Conservation (phyloP, 1,140 invertebrate genomes). For the Zaprionus kolodkinae region DNA sequence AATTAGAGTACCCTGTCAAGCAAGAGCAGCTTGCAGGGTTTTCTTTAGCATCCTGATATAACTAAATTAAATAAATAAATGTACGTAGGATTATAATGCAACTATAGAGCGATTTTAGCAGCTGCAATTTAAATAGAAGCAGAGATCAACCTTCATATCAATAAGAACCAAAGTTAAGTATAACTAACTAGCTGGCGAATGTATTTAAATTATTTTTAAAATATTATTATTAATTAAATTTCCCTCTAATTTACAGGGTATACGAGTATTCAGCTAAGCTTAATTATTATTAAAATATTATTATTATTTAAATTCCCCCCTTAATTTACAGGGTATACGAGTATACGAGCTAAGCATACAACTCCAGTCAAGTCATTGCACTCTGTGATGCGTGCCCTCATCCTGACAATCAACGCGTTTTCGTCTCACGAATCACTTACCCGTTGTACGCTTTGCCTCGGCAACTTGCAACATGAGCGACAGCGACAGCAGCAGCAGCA, state of each 20-base stretch:
- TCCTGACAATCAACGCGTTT: not conserved
- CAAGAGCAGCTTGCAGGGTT: not conserved
- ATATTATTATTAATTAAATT: too few relatives aligned
- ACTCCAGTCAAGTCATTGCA: not conserved
- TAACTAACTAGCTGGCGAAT: too few relatives aligned
- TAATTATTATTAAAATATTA: too few relatives aligned
- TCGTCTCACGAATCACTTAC: slow-evolving; percentile 49
- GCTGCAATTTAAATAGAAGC: too few relatives aligned
- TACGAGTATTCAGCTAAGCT: not conserved
- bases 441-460: slow-evolving; percentile 64
- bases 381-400: not conserved
- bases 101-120: too few relatives aligned
- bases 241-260: not conserved
- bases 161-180: too few relatives aligned
- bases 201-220: too few relatives aligned
- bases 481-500: slow-evolving; percentile 45
- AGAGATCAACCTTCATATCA: too few relatives aligned
- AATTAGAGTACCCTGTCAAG: not conserved
- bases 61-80: not conserved
- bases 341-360: not conserved
- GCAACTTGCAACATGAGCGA: slow-evolving; percentile 36
- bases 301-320: too few relatives aligned
- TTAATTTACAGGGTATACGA: not conserved
- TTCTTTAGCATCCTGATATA: not conserved
- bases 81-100: too few relatives aligned